Base-by-base conservation (phyloP, 1,140 invertebrate species). In the Drosophila mojavensis region DNA sequence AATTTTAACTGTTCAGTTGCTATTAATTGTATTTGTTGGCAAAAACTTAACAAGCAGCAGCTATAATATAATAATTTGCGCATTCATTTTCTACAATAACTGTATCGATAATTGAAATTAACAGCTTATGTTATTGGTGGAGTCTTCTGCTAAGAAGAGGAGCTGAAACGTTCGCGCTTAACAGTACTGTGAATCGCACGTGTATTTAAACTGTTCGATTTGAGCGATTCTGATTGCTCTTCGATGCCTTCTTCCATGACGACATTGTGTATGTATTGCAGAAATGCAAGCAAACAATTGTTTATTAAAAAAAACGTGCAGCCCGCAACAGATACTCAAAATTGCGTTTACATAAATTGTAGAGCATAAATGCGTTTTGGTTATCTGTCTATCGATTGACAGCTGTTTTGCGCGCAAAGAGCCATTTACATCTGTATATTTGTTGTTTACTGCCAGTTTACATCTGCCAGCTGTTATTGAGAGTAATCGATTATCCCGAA, bases 191-290 rank as follows among this genome's bases (percentile, higher is more conserved):
- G 15, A 53, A 4, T 54, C 45, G 72, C 81, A 84, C 78, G 81
- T 85, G 81, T 70, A 48, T 85, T 81, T 85, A 47, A 43, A 78
- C 51, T 51, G 59, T 3, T 7, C 5, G 26, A 54, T 7, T 30
- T 15, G 28, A 30, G 20, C 3, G 20, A 54, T 47, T 47, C 90
- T 98, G 97, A 59, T 95, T 95, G 15, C 95, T 93, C 93, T 98
- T 98, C 0, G 95, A 94, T 13, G 97, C 97, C 93, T 98, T 98
- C 82, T 96, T 97, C 95, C 96, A 98, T 0, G 97, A 97, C 6
- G 97, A 98, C 97, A 98, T 98, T 77, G 15, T 60, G 20, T n/a
- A 24, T 26, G 11, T 7, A 45, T 9, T 45, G 2, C 43, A 17
- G 51, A 30, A n/a, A 51, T 20, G 17, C 24, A 53, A 53, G 6